phyloP scores from a whole-genome alignment of 2,888 invertebrate species.

The Drosophila testacea region DNA sequence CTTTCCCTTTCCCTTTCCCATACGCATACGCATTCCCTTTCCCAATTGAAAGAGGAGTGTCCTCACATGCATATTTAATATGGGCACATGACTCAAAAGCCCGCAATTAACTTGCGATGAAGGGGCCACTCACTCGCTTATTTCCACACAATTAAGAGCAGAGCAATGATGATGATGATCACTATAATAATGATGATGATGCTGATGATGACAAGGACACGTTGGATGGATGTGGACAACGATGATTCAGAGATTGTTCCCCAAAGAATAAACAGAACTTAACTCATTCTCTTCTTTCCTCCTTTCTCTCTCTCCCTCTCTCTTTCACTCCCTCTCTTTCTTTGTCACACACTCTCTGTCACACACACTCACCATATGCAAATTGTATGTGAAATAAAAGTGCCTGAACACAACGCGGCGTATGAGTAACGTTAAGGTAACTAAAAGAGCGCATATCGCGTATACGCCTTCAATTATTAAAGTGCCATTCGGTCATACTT shows the following conservation, averaged over 20 bases:
- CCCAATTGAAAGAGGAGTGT: conserved; percentile 37
- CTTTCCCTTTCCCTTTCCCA: not conserved
- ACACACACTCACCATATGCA: conserved; percentile 42
- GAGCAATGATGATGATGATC: conserved; percentile 24
- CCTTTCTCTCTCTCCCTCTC: not conserved
- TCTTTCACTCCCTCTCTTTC: not conserved
- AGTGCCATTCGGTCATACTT: conserved; percentile 27
- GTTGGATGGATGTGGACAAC: conserved; percentile 24
- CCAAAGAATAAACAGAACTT: conserved; percentile 58
- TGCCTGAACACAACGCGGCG: conserved; percentile 32
- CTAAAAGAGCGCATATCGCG: conserved; percentile 48
- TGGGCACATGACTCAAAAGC: conserved; percentile 65
- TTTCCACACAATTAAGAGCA: conserved; percentile 66
- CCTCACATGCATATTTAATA: conserved; percentile 64
- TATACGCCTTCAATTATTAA: conserved; percentile 63
- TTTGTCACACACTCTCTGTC: not conserved
- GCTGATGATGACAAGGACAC: conserved; percentile 19
- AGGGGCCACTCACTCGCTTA: conserved; percentile 66
- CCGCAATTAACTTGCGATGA: conserved; percentile 67
- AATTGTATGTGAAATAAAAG: conserved; percentile 47
- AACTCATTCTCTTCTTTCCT: conserved; percentile 6
- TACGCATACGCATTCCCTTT: conserved; percentile 1
- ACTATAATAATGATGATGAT: conserved; percentile 20
- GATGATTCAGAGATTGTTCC: conserved; percentile 67
- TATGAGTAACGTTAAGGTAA: conserved; percentile 53